Evolutionary conservation across 2,113 vertebrate species (phyloP).

Genomic region (Hypomesus transpacificus): DNA sequence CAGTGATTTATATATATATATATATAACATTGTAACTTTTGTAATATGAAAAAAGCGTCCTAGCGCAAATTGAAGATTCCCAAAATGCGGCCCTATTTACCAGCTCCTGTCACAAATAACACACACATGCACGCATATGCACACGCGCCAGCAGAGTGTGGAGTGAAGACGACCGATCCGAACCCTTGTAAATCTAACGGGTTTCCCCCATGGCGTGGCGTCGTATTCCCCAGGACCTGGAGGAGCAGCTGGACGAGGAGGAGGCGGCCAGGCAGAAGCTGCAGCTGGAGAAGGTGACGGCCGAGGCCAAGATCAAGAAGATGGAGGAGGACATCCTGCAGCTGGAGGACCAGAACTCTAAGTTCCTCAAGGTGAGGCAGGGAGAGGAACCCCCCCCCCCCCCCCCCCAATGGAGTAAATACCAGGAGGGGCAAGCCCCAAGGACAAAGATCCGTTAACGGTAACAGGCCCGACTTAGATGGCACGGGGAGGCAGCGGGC

Average conservation of each 20-base stretch:
- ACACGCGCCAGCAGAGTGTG: too few species aligned
- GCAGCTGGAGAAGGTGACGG: conserved; percentile 95
- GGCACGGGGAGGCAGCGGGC: neutral
- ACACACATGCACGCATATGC: too few species aligned
- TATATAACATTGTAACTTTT: too few species aligned
- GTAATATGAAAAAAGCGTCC: too few species aligned
- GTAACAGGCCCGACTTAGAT: too few species aligned
- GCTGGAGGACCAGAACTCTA: conserved; percentile 96
- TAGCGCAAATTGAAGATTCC: too few species aligned
- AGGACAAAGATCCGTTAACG: neutral
- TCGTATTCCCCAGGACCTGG: conserved; percentile 93
- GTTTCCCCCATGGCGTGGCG: too few species aligned
- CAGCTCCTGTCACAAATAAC: too few species aligned
- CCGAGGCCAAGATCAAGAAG: conserved; percentile 97
- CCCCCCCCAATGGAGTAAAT: neutral
- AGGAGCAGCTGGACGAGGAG: conserved; percentile 96
- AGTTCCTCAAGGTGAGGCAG: conserved; percentile 88
- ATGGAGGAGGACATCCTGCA: conserved; percentile 96
- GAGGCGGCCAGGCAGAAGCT: conserved; percentile 95
- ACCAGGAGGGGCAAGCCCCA: neutral
- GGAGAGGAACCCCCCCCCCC: neutral
- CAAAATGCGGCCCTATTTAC: too few species aligned
- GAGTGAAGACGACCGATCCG: too few species aligned
- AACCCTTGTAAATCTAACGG: too few species aligned
- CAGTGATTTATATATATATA: too few species aligned